Evolutionary conservation across 2,113 vertebrate genomes (phyloP).

Genomic region (Aegypius monachus): DNA sequence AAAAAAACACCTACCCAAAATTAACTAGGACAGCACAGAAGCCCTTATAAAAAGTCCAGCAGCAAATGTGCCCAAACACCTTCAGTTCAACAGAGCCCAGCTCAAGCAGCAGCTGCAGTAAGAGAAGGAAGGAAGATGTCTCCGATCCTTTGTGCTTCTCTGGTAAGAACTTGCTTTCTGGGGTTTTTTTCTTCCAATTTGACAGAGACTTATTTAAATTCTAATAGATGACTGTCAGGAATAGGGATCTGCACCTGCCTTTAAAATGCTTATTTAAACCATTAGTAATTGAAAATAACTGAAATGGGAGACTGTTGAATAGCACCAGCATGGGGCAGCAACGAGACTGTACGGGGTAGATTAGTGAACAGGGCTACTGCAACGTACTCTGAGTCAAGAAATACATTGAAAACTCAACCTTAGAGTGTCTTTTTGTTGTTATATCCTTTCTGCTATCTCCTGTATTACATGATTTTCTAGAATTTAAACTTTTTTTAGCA

Average conservation of each 20-base stretch:
- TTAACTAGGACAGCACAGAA: slow-evolving; percentile 1
- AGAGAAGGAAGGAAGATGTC: background rate
- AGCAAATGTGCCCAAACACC: background rate
- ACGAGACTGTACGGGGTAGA: fast-evolving
- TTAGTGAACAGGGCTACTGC: background rate
- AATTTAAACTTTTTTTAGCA: background rate
- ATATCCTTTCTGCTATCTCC: background rate
- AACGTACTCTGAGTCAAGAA: background rate
- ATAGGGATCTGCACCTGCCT: background rate
- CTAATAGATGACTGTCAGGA: background rate
- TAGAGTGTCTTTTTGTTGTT: background rate
- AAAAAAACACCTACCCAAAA: background rate
- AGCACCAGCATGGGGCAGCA: background rate
- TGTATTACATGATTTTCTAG: background rate
- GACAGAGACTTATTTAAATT: background rate
- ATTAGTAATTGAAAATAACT: background rate
- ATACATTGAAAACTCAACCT: background rate
- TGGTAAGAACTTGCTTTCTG: slow-evolving; percentile 9
- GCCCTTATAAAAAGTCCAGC: slow-evolving; percentile 43
- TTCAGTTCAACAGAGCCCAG: background rate
- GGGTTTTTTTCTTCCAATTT: fast-evolving
- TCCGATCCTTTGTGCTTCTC: background rate
- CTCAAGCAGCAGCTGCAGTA: background rate
- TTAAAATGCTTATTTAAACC: background rate
- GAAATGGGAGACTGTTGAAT: background rate